phyloP scores from a whole-genome alignment of 1,140 invertebrate species.

The Achroia grisella region DNA sequence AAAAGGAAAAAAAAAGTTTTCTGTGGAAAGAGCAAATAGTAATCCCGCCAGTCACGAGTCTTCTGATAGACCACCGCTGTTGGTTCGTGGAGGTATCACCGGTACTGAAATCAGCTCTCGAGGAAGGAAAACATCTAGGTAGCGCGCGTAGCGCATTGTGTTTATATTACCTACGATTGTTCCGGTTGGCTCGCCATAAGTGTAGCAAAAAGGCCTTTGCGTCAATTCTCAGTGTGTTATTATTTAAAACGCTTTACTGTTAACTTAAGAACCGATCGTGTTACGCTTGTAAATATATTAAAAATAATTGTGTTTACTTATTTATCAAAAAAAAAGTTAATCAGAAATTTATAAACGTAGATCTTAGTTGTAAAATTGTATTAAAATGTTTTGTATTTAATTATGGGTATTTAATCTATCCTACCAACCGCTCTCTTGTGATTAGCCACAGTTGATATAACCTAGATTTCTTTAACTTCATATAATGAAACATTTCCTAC shows the following conservation, averaged over 20 bases:
- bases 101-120: background rate
- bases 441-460: slow-evolving; percentile 54
- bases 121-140: background rate
- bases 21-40: slow-evolving; percentile 67
- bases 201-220: slow-evolving; percentile 67
- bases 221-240: slow-evolving; percentile 73
- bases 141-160: background rate
- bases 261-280: slow-evolving; percentile 60
- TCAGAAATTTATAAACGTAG: slow-evolving; percentile 67
- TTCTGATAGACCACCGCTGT: slow-evolving; percentile 64
- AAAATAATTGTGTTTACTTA: slow-evolving; percentile 62
- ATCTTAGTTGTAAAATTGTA: slow-evolving; percentile 70
- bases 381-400: slow-evolving; percentile 71
- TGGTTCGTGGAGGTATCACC: slow-evolving; percentile 20
- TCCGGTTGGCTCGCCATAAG: slow-evolving; percentile 57
- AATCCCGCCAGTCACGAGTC: slow-evolving; percentile 66
- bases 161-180: slow-evolving; percentile 29
- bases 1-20: slow-evolving; percentile 67
- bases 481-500: slow-evolving; percentile 39
- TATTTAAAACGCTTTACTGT: slow-evolving; percentile 69
- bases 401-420: slow-evolving; percentile 64
- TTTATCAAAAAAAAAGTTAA: slow-evolving; percentile 66
- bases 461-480: slow-evolving; percentile 47
- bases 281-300: slow-evolving; percentile 72
- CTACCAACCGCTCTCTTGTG: slow-evolving; percentile 67